Percentiles rank a stretch among this genome's conserved stretches.
phyloP scores from a whole-genome alignment of 2,888 invertebrate species.

The Ariolimax columbianus region DNA sequence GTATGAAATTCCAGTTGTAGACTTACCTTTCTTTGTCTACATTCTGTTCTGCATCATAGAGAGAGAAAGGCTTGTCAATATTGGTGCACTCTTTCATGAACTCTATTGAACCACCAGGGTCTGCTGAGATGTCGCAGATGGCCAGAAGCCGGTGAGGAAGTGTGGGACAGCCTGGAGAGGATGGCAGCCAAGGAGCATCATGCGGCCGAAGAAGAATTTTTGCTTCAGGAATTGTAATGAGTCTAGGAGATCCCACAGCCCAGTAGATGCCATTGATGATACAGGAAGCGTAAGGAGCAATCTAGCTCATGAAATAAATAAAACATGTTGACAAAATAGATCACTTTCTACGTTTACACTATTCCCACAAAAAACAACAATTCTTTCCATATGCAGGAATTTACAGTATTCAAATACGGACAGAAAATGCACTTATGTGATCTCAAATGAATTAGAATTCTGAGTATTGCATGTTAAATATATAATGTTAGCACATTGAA shows the following conservation, averaged over 20 bases:
- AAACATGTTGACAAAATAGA: neutral
- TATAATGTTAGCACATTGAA: no score
- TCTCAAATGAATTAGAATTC: no score
- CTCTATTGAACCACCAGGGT: conserved; percentile 98
- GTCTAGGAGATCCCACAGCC: conserved; percentile 96
- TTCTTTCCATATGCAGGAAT: no score
- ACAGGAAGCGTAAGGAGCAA: conserved; percentile 97
- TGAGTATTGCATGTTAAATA: no score
- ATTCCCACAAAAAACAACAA: no score
- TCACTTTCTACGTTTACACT: no score
- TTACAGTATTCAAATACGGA: no score
- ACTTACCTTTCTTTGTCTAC: conserved; percentile 92
- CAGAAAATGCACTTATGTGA: no score
- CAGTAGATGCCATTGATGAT: conserved; percentile 99
- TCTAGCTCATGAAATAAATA: conserved; percentile 80
- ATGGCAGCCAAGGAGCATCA: conserved; percentile 94
- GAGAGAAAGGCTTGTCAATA: conserved; percentile 98
- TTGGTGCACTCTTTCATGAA: conserved; percentile 99
- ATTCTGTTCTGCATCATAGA: conserved; percentile 99
- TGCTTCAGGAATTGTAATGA: conserved; percentile 98
- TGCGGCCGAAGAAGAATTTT: conserved; percentile 91
- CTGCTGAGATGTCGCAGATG: conserved; percentile 99
- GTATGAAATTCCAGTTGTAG: no score
- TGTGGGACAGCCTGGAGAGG: conserved; percentile 79
- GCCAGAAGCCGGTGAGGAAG: conserved; percentile 84